Base-by-base conservation (phyloP, 2,888 invertebrate species). In the Bimastos eiseni region DNA sequence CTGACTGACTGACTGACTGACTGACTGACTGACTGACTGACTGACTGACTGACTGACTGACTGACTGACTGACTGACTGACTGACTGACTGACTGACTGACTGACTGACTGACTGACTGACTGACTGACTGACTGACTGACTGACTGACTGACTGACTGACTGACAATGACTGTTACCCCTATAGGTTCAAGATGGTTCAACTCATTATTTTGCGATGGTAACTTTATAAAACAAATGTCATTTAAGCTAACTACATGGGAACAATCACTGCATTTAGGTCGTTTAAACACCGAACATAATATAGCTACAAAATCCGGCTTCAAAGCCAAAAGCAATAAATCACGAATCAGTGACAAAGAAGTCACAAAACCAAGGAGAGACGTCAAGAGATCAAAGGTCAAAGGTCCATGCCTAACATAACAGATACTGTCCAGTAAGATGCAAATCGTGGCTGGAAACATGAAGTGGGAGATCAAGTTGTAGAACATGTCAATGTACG, bases 101-200 rank as follows among this genome's bases (percentile, higher is more conserved):
- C 83, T 83, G 83, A 83, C 83, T 83, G 83, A 83, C 83, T 83
- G 83, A 83, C 33, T 83, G 83, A 30, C 33, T 83, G 83, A 83
- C 33, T 83, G 83, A 83, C 33, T 83, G 83, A 83, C 83, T 83
- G 83, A 83, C 83, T 83, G 83, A 83, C 83, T 83, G 83, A 83
- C 83, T 83, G 83, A 83, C 83, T 83, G 83, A 83, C 33, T 83
- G 83, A 83, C 83, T 83, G 83, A 83, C 83, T 83, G 83, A 83
- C 33, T 83, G 83, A 49, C 24, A 49, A 49, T 49, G 24, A 24
- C 21, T 49, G 49, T 49, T 49, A 21, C 21, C 49, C 24, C 49
- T 49, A 11, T 41, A 11, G 19, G 49, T 49, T 49, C 24, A 21
- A 15, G 1, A n/a, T n/a, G 6, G 6, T 5, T n/a, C n/a, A 70